Percentiles rank a stretch among this genome's conserved stretches.
These are phyloP conservation scores for Tragulus kanchil DNA, from an alignment of 2,113 vertebrate species.

Conservation along the genomic window DNA sequence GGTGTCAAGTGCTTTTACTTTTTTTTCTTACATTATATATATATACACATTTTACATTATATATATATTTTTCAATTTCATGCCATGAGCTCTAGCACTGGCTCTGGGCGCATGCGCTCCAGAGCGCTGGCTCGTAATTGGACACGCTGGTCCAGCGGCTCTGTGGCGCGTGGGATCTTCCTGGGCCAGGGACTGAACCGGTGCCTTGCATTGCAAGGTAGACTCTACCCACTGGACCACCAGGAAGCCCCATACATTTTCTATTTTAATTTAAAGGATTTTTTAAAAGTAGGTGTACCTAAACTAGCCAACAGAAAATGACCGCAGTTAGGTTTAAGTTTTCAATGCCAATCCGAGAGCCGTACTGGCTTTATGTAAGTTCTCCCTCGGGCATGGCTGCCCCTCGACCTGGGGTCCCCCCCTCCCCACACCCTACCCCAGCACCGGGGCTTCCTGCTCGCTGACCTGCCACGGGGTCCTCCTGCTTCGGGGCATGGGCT, in stretches of 20 bases:
- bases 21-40: background rate
- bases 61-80: too few species aligned
- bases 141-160: too few species aligned
- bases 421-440: too few species aligned
- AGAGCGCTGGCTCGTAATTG: too few species aligned
- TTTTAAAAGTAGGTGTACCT: background rate
- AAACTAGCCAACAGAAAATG: background rate
- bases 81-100: too few species aligned
- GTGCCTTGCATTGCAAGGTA: too few species aligned
- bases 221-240: too few species aligned
- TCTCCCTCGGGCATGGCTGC: background rate
- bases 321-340: background rate
- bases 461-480: background rate
- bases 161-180: too few species aligned
- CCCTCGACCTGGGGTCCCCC: background rate
- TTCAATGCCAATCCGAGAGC: background rate
- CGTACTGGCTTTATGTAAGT: background rate
- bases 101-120: too few species aligned
- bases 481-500: background rate
- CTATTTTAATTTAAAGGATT: background rate
- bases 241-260: background rate
- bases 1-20: background rate
- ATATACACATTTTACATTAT: too few species aligned
- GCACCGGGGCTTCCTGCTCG: background rate
- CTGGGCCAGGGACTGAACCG: too few species aligned